These are phyloP conservation scores for Megalurothrips usitatus DNA, from an alignment of 2,888 invertebrate species.

Conservation along the genomic window DNA sequence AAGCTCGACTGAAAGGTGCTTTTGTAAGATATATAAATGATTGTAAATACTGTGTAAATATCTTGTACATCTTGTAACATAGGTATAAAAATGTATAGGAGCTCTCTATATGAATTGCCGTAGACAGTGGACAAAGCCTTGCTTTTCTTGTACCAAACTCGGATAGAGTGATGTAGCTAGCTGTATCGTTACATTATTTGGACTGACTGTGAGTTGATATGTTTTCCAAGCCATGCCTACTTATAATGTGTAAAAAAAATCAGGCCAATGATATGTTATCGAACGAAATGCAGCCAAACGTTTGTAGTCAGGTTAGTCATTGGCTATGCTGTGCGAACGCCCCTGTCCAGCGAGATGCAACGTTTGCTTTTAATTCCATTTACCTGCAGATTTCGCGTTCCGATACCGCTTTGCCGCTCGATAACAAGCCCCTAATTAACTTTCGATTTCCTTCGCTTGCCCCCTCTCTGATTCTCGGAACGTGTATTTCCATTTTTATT, in stretches of 20 bases:
- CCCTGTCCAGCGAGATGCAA: slow-evolving; percentile 1
- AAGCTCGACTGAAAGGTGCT: slow-evolving; percentile 3
- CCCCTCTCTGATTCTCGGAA: background rate
- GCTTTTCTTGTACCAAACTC: slow-evolving; percentile 16
- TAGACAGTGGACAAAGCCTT: slow-evolving; percentile 16
- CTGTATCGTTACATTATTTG: slow-evolving; percentile 16
- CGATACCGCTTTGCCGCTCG: slow-evolving; percentile 18
- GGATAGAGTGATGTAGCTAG: slow-evolving; percentile 10
- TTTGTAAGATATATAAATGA: slow-evolving; percentile 2
- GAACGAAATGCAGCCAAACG: slow-evolving; percentile 26
- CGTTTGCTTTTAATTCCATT: slow-evolving; percentile 19
- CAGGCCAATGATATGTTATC: slow-evolving; percentile 26
- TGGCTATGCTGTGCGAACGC: slow-evolving; percentile 12
- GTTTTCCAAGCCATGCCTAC: slow-evolving; percentile 26
- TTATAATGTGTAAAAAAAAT: slow-evolving; percentile 4
- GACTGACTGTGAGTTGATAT: slow-evolving; percentile 15
- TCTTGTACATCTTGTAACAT: background rate
- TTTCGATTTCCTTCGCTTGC: slow-evolving; percentile 16
- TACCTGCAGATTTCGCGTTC: slow-evolving; percentile 11
- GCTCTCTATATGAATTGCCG: slow-evolving; percentile 22
- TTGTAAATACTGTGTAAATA: slow-evolving; percentile 4
- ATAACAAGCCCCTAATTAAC: slow-evolving; percentile 23
- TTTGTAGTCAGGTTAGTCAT: slow-evolving; percentile 22
- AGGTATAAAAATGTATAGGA: background rate
- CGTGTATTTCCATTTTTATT: slow-evolving; percentile 23